Base-by-base conservation (phyloP, 2,797 vertebrate genomes). In the Pangasius krempfi region DNA sequence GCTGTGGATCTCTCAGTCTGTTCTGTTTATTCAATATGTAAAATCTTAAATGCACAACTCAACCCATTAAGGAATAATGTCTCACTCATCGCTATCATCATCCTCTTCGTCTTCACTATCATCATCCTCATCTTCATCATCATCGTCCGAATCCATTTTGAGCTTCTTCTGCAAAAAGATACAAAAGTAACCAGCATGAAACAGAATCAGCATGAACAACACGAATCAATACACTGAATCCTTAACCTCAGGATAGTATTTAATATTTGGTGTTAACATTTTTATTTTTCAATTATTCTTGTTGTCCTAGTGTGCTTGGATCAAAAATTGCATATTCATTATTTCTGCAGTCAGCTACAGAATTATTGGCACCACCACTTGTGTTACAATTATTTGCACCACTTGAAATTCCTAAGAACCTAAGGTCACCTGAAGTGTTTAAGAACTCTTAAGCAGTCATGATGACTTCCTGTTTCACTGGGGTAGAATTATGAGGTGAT, bases 131-230 rank as follows among this genome's bases (percentile, higher is more conserved):
- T 95, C 92, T 3, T 92, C 91, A 2, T 90, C 91, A 1, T 89
- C 88, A 27, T 92, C 91, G 2, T 96, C 95, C 0, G 95, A 95
- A 50, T 96, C 95, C 94, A 96, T 94, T 93, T 96, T 97, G 3
- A 96, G 86, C 91, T 96, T 97, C 93, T 96, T 97, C 96, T 97
- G 62, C 40, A 86, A 80, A n/a, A 78, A n/a, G 13, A 64, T 5
- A 22, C 18, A 62, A 75, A 33, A 40, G 22, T 1, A 64, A 72
- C 33, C 9, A 85, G 40, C 27, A 25, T 18, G 75, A 86, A 60
- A 86, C 9, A 70, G 40, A 44, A 54, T 7, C 7, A 60, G 7
- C 16, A 37, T 80, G 18, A 56, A 80, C 4, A 70, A 20, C 50
- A 58, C 37, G 20, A 56, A 62, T 16, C 33, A 27, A 60, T 44